phyloP scores from a whole-genome alignment of 2,888 invertebrate species.

The Byasa hedistus region DNA sequence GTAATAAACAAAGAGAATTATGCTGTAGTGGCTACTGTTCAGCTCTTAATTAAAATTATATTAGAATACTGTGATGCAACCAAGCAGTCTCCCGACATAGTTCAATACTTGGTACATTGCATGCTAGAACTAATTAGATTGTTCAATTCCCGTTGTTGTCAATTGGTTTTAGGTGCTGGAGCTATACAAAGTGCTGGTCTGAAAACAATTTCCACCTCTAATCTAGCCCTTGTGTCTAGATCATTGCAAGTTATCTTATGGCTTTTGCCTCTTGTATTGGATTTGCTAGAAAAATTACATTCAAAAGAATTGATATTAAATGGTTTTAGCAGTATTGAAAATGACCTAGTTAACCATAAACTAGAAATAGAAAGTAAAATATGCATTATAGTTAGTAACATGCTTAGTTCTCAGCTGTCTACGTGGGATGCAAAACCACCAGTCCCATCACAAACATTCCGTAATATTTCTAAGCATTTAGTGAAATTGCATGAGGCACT shows the following conservation, averaged over 20 bases:
- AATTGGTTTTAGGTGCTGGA: constrained; percentile 97
- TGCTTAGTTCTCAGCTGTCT: constrained; percentile 88
- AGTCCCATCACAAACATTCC: constrained; percentile 94
- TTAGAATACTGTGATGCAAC: constrained; percentile 94
- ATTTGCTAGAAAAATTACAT: constrained; percentile 83
- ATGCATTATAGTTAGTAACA: constrained; percentile 91
- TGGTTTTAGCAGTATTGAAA: constrained; percentile 86
- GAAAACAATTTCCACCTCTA: constrained; percentile 96
- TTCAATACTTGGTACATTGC: constrained; percentile 89
- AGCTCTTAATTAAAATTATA: constrained; percentile 93
- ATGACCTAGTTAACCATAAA: constrained; percentile 92
- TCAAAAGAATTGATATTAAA: constrained; percentile 69
- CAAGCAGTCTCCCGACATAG: constrained; percentile 87
- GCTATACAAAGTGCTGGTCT: constrained; percentile 96
- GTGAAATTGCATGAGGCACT: constrained; percentile 95
- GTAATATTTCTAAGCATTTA: constrained; percentile 92
- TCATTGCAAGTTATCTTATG: constrained; percentile 90
- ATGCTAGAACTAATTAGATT: constrained; percentile 93
- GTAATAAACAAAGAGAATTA: constrained; percentile 85
- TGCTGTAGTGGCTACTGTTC: constrained; percentile 89
- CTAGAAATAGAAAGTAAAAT: constrained; percentile 96
- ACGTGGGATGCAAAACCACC: constrained; percentile 97
- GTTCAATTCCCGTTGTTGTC: constrained; percentile 93
- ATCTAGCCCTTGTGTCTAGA: constrained; percentile 92
- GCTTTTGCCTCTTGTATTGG: constrained; percentile 86